Evolutionary conservation across 2,888 invertebrate genomes (phyloP).

Genomic region (Alentia gelatinosa): DNA sequence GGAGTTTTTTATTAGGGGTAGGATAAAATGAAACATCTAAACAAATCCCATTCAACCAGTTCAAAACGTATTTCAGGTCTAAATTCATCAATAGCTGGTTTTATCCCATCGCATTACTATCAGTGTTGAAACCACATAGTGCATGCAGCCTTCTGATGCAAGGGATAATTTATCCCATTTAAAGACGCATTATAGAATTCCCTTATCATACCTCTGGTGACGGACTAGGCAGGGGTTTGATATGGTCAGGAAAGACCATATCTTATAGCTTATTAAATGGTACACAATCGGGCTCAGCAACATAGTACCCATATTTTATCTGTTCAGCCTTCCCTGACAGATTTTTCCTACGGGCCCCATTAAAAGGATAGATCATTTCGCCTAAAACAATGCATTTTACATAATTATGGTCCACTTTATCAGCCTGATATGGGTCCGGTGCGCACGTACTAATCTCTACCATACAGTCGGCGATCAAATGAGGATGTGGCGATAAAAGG

Average conservation of each 20-base stretch:
- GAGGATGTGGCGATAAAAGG: neutral
- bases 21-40: too few relatives aligned
- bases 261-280: neutral
- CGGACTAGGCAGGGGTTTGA: neutral
- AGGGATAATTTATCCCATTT: too few relatives aligned
- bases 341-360: too few relatives aligned
- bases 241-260: neutral
- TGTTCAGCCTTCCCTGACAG: too few relatives aligned
- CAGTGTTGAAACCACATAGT: too few relatives aligned
- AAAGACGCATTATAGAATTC: too few relatives aligned
- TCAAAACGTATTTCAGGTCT: too few relatives aligned
- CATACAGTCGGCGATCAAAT: neutral
- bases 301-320: neutral
- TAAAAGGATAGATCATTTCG: neutral
- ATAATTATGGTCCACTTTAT: neutral
- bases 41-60: too few relatives aligned
- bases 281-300: neutral
- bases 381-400: neutral
- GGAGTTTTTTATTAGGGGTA: too few relatives aligned
- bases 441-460: neutral
- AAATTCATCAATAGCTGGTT: neutral
- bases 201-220: neutral
- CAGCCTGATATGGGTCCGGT: neutral
- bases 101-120: neutral
- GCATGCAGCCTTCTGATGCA: neutral